Conservation (phyloP, 2,888 invertebrate genomes). For the Protophormia terraenovae region DNA sequence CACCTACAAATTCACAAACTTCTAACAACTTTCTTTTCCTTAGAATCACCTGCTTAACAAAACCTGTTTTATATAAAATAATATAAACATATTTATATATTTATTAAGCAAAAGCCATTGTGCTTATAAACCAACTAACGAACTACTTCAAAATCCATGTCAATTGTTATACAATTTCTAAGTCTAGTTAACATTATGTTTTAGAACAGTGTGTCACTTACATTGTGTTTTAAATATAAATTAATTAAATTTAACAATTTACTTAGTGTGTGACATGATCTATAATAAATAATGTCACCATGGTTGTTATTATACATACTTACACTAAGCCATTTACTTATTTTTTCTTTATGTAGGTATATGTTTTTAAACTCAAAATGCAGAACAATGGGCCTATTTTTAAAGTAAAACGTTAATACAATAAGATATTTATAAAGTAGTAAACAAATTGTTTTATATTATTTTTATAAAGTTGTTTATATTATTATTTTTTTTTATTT, state of each 20-base stretch:
- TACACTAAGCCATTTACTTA: too few relatives aligned
- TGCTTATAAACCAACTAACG: too few relatives aligned
- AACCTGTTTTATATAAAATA: too few relatives aligned
- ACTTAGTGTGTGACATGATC: neutral
- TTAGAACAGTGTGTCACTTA: neutral
- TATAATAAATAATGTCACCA: constrained; percentile 15
- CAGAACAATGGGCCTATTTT: constrained; percentile 31
- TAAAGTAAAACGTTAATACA: neutral
- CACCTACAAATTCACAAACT: neutral
- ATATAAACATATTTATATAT: too few relatives aligned
- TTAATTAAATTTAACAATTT: neutral
- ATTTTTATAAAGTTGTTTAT: neutral
- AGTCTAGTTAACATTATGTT: neutral
- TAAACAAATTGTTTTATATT: neutral
- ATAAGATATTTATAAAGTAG: neutral
- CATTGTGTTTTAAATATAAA: neutral
- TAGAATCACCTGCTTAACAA: neutral
- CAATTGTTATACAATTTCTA: constrained; percentile 19
- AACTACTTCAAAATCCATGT: neutral
- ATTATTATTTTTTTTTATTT: neutral
- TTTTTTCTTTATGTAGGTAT: too few relatives aligned
- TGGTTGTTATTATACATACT: neutral
- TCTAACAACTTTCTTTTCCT: neutral
- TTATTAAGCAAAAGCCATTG: too few relatives aligned
- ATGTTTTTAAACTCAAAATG: constrained; percentile 21